Conservation (phyloP, 1,140 invertebrate genomes). For the Drosophila dunni region DNA sequence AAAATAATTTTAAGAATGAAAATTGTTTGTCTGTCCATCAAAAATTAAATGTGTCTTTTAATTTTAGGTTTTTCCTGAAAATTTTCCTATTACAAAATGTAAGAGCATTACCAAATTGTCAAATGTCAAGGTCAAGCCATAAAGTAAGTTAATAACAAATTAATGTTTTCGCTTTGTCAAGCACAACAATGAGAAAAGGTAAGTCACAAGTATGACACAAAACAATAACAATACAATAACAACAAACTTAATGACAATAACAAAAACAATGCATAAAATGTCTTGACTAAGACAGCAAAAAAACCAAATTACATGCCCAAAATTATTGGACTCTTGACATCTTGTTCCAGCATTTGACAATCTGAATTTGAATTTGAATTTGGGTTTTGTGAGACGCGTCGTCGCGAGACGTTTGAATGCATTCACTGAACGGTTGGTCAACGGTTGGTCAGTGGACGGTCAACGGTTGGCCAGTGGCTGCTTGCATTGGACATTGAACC, state of each 20-base stretch:
- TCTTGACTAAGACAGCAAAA: constrained; percentile 6
- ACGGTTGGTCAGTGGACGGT: constrained; percentile 42
- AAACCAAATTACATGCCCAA: constrained; percentile 57
- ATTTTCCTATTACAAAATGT: constrained; percentile 41
- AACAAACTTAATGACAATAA: constrained; percentile 1
- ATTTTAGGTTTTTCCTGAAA: neutral
- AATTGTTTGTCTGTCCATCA: no score
- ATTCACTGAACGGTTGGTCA: constrained; percentile 43
- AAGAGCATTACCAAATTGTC: constrained; percentile 32
- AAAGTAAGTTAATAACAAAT: constrained; percentile 39
- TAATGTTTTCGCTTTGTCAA: constrained; percentile 60
- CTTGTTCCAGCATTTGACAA: constrained; percentile 39
- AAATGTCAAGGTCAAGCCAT: constrained; percentile 68
- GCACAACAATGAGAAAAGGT: constrained; percentile 60
- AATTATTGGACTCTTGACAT: constrained; percentile 38
- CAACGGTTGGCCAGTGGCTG: constrained; percentile 17
- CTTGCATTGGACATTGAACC: constrained; percentile 76
- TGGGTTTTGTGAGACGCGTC: constrained; percentile 34
- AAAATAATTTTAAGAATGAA: no score
- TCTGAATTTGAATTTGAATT: constrained; percentile 23
- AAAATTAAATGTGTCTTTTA: neutral
- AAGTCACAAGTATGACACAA: constrained; percentile 23
- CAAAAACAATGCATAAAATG: constrained; percentile 6
- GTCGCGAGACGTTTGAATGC: constrained; percentile 66
- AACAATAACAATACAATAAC: constrained; percentile 6